Base-by-base conservation (phyloP, 1,140 invertebrate species). In the Brachystomella parvula region DNA sequence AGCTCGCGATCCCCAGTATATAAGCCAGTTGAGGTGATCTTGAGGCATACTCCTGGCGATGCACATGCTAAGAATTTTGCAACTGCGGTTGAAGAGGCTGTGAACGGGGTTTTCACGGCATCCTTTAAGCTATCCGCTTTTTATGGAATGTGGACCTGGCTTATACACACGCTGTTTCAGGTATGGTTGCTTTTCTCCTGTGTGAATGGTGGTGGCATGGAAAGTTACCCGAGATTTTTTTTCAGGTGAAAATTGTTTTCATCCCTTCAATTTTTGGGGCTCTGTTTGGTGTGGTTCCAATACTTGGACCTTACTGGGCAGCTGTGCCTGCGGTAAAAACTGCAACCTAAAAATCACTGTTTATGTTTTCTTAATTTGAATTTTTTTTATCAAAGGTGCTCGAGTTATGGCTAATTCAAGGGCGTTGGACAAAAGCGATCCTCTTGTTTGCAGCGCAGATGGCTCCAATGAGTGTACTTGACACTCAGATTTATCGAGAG, bases 101-200 rank as follows among this genome's bases (percentile, higher is more conserved):
- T 88, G n/a, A 85, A 83, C 56, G 82, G 84, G 39, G 91, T 99
- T 2, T 94, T 98, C 75, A 85, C 89, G 49, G 94, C 94, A 0
- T 96, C 94, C 0, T 89, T 97, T 67, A 99, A 98, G 81, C 93
- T 98, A 84, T 90, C 93, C 2, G 83, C 89, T 0, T 99, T 99
- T 79, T 98, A 98, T 77, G 95, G 94, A 0, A 80, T 98, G 64
- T 99, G 95, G 85, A 98, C 96, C 0, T 98, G 95, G 92, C 85
- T 98, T 32, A 90, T 95, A 57, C 95, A 98, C 76, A 94, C 92
- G 70, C 77, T 98, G 1, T 98, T 98, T 78, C 89, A 90, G 71
- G 88, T 96, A 0, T 30, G 29, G 30, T 30, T 56, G 9, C 9
- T n/a, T 12, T 17, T 56, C 15, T 6, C 15, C 9, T 56, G 24